Evolutionary conservation across 2,888 invertebrate species (phyloP).

Genomic region (Cantharis rustica): DNA sequence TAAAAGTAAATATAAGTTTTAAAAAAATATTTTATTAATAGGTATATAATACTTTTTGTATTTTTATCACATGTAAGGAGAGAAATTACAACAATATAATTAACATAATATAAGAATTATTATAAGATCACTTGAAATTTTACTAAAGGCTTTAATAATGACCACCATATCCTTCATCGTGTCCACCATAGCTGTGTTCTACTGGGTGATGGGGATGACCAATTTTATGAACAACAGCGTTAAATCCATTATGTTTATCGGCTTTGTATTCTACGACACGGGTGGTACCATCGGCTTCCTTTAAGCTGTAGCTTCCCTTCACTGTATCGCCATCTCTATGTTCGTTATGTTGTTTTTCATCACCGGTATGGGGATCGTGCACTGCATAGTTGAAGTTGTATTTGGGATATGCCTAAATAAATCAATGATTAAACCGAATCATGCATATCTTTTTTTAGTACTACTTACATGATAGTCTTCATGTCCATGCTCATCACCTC

Average conservation of each 20-base stretch:
- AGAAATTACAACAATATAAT: not conserved
- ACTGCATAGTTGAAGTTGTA: conserved; percentile 65
- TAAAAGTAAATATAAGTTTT: not conserved
- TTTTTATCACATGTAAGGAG: not conserved
- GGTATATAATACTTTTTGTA: not conserved
- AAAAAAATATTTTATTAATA: conserved; percentile 2
- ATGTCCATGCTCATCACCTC: conserved; percentile 13
- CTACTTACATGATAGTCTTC: conserved; percentile 34
- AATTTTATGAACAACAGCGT: conserved; percentile 63
- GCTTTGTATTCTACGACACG: conserved; percentile 65
- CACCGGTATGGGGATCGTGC: conserved; percentile 64
- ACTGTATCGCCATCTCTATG: conserved; percentile 67
- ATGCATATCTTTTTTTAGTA: not conserved
- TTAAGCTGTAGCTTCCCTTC: conserved; percentile 64
- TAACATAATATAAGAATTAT: not conserved
- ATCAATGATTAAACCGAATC: conserved; percentile 33
- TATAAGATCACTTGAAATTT: not conserved
- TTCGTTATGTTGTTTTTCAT: conserved; percentile 65
- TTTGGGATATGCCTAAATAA: conserved; percentile 61
- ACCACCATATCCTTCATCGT: conserved; percentile 11
- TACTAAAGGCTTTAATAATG: conserved; percentile 17
- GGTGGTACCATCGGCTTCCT: conserved; percentile 64
- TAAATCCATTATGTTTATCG: conserved; percentile 65
- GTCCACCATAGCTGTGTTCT: not conserved
- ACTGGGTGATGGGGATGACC: conserved; percentile 42